Evolutionary conservation across 2,888 invertebrate genomes (phyloP).

Genomic region (Drosophila kanekoi): DNA sequence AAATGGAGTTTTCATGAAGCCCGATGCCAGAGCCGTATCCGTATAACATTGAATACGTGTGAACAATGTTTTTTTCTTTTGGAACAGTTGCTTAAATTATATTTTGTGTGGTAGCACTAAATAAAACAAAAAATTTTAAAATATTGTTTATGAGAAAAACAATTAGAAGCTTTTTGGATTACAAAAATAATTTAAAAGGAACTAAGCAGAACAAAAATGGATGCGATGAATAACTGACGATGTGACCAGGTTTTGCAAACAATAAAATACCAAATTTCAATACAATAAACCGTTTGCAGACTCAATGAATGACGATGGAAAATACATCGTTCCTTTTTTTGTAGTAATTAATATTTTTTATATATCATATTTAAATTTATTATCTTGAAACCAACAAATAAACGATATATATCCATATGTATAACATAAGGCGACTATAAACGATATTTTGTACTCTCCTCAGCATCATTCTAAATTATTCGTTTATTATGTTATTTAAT

Average conservation of each 20-base stretch:
- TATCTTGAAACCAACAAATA: no score
- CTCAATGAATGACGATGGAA: background rate
- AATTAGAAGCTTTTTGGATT: conserved; percentile 13
- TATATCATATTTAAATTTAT: no score
- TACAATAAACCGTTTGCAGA: background rate
- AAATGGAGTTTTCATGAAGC: conserved; percentile 4
- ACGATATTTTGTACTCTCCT: no score
- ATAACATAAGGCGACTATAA: no score
- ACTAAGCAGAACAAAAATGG: conserved; percentile 52
- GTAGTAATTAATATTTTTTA: background rate
- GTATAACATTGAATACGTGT: conserved; percentile 1
- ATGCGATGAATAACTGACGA: conserved; percentile 46
- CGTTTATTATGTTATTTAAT: no score
- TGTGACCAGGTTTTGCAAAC: conserved; percentile 22
- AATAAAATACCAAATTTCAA: conserved; percentile 1
- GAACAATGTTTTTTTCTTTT: background rate
- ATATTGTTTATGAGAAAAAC: conserved; percentile 15
- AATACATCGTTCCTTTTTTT: background rate
- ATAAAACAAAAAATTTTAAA: background rate
- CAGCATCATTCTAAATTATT: no score
- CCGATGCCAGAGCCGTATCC: conserved; percentile 6
- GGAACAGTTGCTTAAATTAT: background rate
- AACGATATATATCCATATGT: no score
- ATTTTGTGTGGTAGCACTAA: background rate
- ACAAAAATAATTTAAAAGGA: conserved; percentile 43